Evolutionary conservation across 2,888 invertebrate genomes (phyloP).

Genomic region (Mimachlamys varia): DNA sequence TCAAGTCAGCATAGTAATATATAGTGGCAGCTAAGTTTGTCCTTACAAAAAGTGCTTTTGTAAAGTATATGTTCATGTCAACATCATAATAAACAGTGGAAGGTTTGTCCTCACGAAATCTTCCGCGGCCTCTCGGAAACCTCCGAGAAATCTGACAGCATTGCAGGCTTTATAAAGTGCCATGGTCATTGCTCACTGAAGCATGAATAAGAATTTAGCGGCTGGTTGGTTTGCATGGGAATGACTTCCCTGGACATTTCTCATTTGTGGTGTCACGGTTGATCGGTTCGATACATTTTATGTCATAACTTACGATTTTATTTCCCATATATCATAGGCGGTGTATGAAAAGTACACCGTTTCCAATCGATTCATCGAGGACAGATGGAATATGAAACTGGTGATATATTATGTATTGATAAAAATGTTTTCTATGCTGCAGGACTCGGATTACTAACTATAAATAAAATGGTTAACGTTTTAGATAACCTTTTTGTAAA

Average conservation of each 20-base stretch:
- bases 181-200: not conserved
- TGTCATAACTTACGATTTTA: constrained; percentile 1
- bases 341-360: not conserved
- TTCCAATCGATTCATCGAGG: not conserved
- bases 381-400: not conserved
- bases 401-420: not conserved
- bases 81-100: not conserved
- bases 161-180: not conserved
- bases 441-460: not conserved
- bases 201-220: not conserved
- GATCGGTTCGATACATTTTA: not conserved
- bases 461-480: not conserved
- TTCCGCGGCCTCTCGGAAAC: not conserved
- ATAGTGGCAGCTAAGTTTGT: too few species aligned
- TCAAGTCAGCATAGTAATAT: too few species aligned
- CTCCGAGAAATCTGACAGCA: not conserved
- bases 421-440: not conserved
- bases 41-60: not conserved
- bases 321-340: not conserved
- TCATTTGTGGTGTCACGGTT: not conserved
- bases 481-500: not conserved
- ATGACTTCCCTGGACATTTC: not conserved
- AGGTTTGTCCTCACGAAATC: not conserved
- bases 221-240: not conserved
- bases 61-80: not conserved